Evolutionary conservation across 2,113 vertebrate species (phyloP).

Genomic region (Notothenia rossii): DNA sequence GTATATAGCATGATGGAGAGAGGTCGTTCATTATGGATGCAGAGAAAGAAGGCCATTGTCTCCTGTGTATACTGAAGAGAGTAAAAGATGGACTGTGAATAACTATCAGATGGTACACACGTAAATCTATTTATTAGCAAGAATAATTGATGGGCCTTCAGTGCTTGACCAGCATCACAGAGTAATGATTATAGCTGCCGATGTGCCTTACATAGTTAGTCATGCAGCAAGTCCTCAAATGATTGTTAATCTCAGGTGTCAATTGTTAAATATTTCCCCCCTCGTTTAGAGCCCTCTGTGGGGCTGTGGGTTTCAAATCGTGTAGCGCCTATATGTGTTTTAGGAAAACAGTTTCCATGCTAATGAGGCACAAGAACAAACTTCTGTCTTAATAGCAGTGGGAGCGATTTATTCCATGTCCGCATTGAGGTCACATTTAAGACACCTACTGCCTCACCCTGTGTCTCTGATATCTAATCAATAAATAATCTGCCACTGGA

Average conservation of each 20-base stretch:
- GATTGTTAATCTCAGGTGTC: slow-evolving; percentile 43
- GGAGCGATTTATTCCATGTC: slow-evolving; percentile 51
- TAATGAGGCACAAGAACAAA: not conserved
- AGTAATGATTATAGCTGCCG: slow-evolving; percentile 42
- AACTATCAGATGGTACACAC: slow-evolving; percentile 54
- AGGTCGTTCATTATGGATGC: slow-evolving; percentile 68
- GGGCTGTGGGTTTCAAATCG: not conserved
- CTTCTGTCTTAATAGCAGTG: slow-evolving; percentile 25
- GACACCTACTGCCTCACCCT: slow-evolving; percentile 52
- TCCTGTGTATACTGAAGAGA: slow-evolving; percentile 18
- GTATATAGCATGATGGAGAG: slow-evolving; percentile 47
- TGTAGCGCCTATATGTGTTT: not conserved
- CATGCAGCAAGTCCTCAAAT: slow-evolving; percentile 49
- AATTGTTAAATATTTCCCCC: slow-evolving; percentile 14
- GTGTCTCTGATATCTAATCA: slow-evolving; percentile 73
- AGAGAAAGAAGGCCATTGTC: slow-evolving; percentile 50
- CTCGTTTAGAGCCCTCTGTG: not conserved
- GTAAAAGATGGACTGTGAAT: slow-evolving; percentile 37
- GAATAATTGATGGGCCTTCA: slow-evolving; percentile 63
- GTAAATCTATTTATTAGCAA: slow-evolving; percentile 69
- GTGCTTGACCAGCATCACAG: slow-evolving; percentile 39
- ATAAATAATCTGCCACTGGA: slow-evolving; percentile 79
- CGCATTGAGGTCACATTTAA: slow-evolving; percentile 68
- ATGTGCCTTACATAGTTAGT: slow-evolving; percentile 24
- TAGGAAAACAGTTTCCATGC: slow-evolving; percentile 10